Evolutionary conservation across 2,888 invertebrate species (phyloP).

Genomic region (Anthrax anthrax): DNA sequence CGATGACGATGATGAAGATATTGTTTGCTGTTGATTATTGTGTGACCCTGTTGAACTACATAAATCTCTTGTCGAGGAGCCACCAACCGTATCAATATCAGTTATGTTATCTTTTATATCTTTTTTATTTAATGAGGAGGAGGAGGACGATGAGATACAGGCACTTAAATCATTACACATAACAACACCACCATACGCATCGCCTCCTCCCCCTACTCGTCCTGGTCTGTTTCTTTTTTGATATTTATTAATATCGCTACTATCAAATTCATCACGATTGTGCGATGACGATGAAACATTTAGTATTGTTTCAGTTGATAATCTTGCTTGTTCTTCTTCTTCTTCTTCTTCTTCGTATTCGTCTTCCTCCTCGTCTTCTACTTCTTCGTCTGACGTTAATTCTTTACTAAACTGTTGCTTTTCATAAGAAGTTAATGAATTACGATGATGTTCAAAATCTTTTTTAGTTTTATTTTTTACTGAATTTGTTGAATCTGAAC

Average conservation of each 20-base stretch:
- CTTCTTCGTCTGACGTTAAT: conserved; percentile 23
- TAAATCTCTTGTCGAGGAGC: not conserved
- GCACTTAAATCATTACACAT: conserved; percentile 16
- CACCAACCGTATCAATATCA: not conserved
- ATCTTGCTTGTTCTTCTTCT: conserved; percentile 10
- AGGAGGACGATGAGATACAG: conserved; percentile 17
- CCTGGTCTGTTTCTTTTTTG: conserved; percentile 15
- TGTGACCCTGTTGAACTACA: not conserved
- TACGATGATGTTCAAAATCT: conserved; percentile 14
- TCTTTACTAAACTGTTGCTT: conserved; percentile 25
- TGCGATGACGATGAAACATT: not conserved
- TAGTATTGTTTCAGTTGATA: not conserved
- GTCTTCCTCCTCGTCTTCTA: conserved; percentile 13
- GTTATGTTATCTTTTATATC: not conserved
- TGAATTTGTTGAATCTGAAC: conserved; percentile 26
- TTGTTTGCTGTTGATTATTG: conserved; percentile 4
- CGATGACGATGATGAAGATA: conserved; percentile 29
- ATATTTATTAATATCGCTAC: conserved; percentile 7
- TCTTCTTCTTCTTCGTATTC: conserved; percentile 12
- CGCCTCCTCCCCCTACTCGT: conserved; percentile 13
- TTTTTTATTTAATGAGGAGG: conserved; percentile 13
- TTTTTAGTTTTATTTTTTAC: conserved; percentile 15
- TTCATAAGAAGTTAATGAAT: conserved; percentile 30
- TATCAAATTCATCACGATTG: conserved; percentile 9
- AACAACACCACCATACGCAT: conserved; percentile 6